Evolutionary conservation across 2,888 invertebrate species (phyloP), one percentile per base, ranked within the genome.

Genomic region (Zygogramma bicolorata): DNA sequence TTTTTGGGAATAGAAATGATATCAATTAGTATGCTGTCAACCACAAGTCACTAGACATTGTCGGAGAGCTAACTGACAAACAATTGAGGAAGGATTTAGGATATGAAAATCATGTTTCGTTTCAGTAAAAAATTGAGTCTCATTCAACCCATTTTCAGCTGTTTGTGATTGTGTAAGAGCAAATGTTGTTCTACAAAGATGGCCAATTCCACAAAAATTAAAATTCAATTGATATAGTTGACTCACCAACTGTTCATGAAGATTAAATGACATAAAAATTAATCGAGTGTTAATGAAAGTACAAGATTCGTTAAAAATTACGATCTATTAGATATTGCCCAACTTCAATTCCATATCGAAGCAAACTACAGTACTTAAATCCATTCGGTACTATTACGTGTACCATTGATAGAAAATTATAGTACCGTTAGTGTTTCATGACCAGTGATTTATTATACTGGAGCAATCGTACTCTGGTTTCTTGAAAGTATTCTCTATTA

Each of bases 311-410:
- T 10, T 46, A 10, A 46, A 46, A 46, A 46, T 18, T 2, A 18
- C 22, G 27, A 25, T 53, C n/a, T n/a, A 53, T 53, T 27, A 25
- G 27, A 53, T 10, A 25, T 53, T 53, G 13, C 53, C 53, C 27
- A 53, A 53, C 53, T 53, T 25, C 27, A 25, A 53, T 53, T 53
- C 53, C 53, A 53, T 27, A 25, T 53, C 53, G 27, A 10, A 22
- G 27, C 27, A 27, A 53, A 53, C 25, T n/a, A 53, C 25, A 10
- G 53, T 25, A 53, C 53, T 53, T 53, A n/a, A 13, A 53, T n/a
- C 15, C 13, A 53, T 53, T 53, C 13, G 27, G 53, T 53, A 53
- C 53, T n/a, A 53, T 53, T 53, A 53, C 53, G 53, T 27, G 53
- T 53, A n/a, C 53, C 53, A 25, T 46, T 49, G 13, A 49, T 49